These are phyloP conservation scores for Arenaria interpres DNA, from an alignment of 2,113 vertebrate genomes.

Conservation along the genomic window DNA sequence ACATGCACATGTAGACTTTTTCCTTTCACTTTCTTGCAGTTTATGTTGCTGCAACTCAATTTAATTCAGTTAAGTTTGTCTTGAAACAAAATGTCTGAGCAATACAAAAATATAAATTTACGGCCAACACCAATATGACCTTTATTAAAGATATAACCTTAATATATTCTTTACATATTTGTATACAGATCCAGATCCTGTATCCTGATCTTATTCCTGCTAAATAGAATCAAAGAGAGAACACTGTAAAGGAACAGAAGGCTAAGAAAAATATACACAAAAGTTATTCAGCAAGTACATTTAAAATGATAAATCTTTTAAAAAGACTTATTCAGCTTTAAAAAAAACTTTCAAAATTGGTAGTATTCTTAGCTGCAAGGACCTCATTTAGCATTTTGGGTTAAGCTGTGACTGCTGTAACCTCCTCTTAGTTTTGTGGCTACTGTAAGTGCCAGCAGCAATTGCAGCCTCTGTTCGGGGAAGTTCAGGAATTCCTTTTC, in stretches of 20 bases:
- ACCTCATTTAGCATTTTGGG: not conserved
- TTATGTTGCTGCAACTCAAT: not conserved
- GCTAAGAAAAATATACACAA: not conserved
- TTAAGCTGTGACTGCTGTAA: not conserved
- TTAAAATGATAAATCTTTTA: not conserved
- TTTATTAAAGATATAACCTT: not conserved
- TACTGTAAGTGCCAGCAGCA: not conserved
- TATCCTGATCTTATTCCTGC: not conserved
- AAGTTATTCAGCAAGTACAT: not conserved
- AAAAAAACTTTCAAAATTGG: not conserved
- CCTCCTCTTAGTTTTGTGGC: not conserved
- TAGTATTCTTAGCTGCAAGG: not conserved
- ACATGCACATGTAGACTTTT: not conserved
- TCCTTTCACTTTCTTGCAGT: not conserved
- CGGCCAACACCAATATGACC: not conserved
- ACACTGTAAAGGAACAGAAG: not conserved
- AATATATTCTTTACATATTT: not conserved
- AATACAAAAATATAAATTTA: not conserved
- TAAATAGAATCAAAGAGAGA: not conserved
- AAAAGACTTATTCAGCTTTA: not conserved
- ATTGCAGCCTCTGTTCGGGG: not conserved
- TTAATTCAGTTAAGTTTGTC: not conserved
- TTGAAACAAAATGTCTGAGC: not conserved
- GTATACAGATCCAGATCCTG: not conserved
- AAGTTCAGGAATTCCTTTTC: not conserved